Evolutionary conservation across 2,797 vertebrate species (phyloP).

Genomic region (Alca torda): DNA sequence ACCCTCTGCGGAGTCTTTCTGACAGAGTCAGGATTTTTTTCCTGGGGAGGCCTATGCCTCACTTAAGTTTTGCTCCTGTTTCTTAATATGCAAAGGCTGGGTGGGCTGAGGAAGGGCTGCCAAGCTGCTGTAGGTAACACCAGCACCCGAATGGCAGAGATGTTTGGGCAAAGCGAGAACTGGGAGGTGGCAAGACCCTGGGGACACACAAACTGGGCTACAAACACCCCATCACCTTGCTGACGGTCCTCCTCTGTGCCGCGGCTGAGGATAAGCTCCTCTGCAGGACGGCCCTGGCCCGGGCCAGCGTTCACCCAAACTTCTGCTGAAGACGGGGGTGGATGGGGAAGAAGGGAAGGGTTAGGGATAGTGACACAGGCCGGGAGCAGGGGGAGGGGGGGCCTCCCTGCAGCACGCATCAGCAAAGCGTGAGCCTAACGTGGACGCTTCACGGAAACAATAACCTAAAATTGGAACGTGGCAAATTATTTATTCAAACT

Average conservation of each 20-base stretch:
- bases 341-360: neutral
- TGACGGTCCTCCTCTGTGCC: rapidly evolving
- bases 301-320: neutral
- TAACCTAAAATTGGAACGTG: conserved; percentile 25
- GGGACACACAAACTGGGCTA: neutral
- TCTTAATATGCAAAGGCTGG: neutral
- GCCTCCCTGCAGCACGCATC: neutral
- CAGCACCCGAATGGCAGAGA: neutral
- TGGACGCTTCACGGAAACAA: neutral
- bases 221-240: neutral
- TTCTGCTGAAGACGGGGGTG: neutral
- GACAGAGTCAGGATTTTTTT: neutral
- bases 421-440: neutral
- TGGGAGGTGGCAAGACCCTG: neutral
- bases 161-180: neutral
- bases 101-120: neutral
- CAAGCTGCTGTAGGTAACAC: neutral
- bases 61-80: neutral
- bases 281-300: neutral
- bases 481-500: conserved; percentile 58
- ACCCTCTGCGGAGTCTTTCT: neutral
- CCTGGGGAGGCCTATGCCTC: neutral
- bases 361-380: neutral
- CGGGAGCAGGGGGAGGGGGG: neutral
- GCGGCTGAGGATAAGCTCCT: neutral